Percentiles rank a stretch among this genome's conserved stretches.
These are phyloP conservation scores for Xylocampa areola DNA, from an alignment of 2,888 invertebrate genomes.

Conservation along the genomic window DNA sequence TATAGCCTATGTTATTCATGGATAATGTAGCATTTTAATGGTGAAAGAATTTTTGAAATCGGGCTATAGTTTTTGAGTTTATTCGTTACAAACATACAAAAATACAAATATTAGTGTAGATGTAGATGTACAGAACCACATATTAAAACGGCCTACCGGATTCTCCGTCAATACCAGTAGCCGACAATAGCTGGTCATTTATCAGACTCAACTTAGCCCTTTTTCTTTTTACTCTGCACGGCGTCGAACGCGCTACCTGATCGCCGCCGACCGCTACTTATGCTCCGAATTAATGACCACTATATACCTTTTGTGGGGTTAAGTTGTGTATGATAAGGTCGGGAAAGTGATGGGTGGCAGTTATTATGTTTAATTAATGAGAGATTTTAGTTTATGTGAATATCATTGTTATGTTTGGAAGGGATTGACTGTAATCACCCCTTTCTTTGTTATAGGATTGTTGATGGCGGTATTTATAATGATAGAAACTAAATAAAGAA, in stretches of 20 bases:
- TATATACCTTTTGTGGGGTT: slow-evolving; percentile 50
- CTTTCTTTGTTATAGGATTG: slow-evolving; percentile 16
- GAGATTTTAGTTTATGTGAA: slow-evolving; percentile 45
- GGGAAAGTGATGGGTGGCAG: slow-evolving; percentile 51
- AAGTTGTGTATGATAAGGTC: slow-evolving; percentile 58
- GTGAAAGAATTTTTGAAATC: too few relatives aligned
- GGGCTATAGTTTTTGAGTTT: too few relatives aligned
- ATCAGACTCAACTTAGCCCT: slow-evolving; percentile 65
- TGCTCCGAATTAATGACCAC: slow-evolving; percentile 60
- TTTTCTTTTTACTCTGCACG: slow-evolving; percentile 56
- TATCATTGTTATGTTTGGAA: slow-evolving; percentile 40
- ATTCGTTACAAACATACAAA: too few relatives aligned
- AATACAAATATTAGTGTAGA: too few relatives aligned
- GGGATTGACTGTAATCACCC: slow-evolving; percentile 28
- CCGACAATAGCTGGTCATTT: slow-evolving; percentile 66
- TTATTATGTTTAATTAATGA: slow-evolving; percentile 52
- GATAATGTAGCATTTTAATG: too few relatives aligned
- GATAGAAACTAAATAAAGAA: background rate
- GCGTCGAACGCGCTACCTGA: slow-evolving; percentile 67
- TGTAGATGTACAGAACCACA: slow-evolving; percentile 60
- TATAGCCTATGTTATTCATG: too few relatives aligned
- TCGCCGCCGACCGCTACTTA: slow-evolving; percentile 58
- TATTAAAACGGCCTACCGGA: slow-evolving; percentile 13
- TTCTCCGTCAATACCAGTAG: slow-evolving; percentile 66
- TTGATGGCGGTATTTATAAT: slow-evolving; percentile 2